Conservation (phyloP, 2,113 vertebrate species). For the Tachycineta bicolor region DNA sequence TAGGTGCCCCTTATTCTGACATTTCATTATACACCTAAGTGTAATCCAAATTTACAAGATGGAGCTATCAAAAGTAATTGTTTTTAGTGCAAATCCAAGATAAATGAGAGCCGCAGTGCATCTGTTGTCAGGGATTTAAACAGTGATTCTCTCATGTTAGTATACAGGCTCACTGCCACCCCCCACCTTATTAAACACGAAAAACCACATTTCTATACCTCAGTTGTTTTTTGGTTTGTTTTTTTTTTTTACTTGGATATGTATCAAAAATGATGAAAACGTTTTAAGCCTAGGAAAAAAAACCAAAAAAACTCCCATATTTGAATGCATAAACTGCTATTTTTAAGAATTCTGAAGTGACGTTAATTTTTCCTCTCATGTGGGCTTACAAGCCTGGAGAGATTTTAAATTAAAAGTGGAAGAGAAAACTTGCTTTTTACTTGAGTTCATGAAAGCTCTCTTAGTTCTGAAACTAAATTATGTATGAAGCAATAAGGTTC, state of each 20-base stretch:
- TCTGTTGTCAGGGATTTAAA: background rate
- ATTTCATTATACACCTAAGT: background rate
- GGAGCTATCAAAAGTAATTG: background rate
- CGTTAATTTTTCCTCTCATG: background rate
- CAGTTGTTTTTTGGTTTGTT: background rate
- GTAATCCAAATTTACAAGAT: background rate
- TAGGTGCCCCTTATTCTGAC: background rate
- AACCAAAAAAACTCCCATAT: background rate
- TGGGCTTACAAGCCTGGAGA: background rate
- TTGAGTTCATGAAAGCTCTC: background rate
- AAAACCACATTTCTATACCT: background rate
- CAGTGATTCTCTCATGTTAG: background rate
- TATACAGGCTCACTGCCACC: background rate
- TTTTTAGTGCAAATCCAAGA: background rate
- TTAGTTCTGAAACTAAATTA: constrained; percentile 27
- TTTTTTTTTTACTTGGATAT: background rate
- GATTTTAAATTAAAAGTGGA: constrained; percentile 19
- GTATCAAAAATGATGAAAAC: background rate
- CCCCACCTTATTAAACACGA: background rate
- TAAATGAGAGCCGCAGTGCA: background rate
- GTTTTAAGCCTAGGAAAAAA: background rate
- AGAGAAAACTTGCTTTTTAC: constrained; percentile 16
- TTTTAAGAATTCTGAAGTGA: constrained; percentile 6
- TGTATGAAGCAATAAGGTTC: background rate
- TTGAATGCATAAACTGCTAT: constrained; percentile 10